Evolutionary conservation across 2,888 invertebrate species (phyloP).

Genomic region (Drosophila atroscutellata): DNA sequence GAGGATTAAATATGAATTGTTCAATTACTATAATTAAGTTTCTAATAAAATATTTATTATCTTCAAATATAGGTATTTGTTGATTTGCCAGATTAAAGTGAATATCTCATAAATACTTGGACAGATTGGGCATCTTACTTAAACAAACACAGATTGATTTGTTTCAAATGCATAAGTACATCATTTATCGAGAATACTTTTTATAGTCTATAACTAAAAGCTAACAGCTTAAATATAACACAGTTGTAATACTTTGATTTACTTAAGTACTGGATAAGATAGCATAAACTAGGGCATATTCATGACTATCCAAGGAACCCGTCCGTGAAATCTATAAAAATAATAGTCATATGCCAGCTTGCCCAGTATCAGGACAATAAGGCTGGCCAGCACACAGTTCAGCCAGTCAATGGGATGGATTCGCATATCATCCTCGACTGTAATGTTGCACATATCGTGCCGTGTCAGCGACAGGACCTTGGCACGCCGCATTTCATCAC

Average conservation of each 20-base stretch:
- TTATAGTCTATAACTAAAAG: background rate
- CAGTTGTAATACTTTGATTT: slow-evolving; percentile 18
- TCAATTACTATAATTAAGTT: background rate
- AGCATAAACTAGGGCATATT: slow-evolving; percentile 87
- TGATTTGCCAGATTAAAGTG: background rate
- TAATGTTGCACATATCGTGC: slow-evolving; percentile 88
- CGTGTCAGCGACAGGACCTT: slow-evolving; percentile 90
- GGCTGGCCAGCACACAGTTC: slow-evolving; percentile 88
- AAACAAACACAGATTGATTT: background rate
- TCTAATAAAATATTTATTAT: background rate
- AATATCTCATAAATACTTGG: background rate
- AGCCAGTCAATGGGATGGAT: slow-evolving; percentile 90
- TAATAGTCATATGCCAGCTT: slow-evolving; percentile 93
- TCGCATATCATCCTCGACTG: slow-evolving; percentile 85
- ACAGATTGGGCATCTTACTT: background rate
- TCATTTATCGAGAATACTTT: slow-evolving; percentile 1
- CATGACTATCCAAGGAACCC: slow-evolving; percentile 93
- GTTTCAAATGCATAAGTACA: background rate
- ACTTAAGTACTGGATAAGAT: background rate
- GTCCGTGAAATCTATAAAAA: slow-evolving; percentile 91
- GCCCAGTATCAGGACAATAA: slow-evolving; percentile 90
- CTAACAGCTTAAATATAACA: slow-evolving; percentile 6
- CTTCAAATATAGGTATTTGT: background rate
- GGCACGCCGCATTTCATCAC: slow-evolving; percentile 81
- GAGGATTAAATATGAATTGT: background rate